These are phyloP conservation scores for Aethina tumida DNA, from an alignment of 1,140 invertebrate genomes.

Conservation along the genomic window DNA sequence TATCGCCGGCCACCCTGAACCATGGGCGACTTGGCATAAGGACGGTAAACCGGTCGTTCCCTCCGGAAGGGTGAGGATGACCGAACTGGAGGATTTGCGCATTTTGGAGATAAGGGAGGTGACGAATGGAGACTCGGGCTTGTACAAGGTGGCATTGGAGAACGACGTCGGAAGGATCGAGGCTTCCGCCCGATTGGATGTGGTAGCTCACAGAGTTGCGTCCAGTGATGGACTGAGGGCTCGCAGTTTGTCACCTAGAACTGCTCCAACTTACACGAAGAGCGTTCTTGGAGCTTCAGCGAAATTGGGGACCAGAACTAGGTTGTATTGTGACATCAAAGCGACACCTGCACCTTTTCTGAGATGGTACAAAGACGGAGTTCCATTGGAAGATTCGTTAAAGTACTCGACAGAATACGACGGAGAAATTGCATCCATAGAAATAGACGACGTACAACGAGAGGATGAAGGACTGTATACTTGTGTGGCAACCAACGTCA, in stretches of 20 bases:
- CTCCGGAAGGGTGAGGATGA: slow-evolving; percentile 53
- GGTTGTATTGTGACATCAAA: slow-evolving; percentile 45
- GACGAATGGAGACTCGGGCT: slow-evolving; percentile 64
- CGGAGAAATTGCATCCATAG: slow-evolving; percentile 37
- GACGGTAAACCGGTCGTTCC: slow-evolving; percentile 55
- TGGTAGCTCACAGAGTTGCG: slow-evolving; percentile 50
- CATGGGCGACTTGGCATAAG: slow-evolving; percentile 74
- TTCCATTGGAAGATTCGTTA: slow-evolving; percentile 34
- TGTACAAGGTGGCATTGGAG: slow-evolving; percentile 61
- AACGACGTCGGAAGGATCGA: slow-evolving; percentile 74
- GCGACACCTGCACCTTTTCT: slow-evolving; percentile 47
- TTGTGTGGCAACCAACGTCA: slow-evolving; percentile 59
- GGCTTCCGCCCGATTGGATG: slow-evolving; percentile 67
- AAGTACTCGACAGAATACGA: slow-evolving; percentile 36
- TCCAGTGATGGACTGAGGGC: slow-evolving; percentile 35
- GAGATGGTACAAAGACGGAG: slow-evolving; percentile 52
- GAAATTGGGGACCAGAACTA: slow-evolving; percentile 43
- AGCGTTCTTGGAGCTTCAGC: slow-evolving; percentile 36
- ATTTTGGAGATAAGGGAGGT: slow-evolving; percentile 71
- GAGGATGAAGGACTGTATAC: slow-evolving; percentile 56
- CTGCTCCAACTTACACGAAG: slow-evolving; percentile 30
- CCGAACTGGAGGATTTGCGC: slow-evolving; percentile 64
- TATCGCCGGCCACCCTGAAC: slow-evolving; percentile 62
- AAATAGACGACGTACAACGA: slow-evolving; percentile 40
- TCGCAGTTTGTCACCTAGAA: slow-evolving; percentile 35